phyloP scores from a whole-genome alignment of 2,797 vertebrate genomes.

The Anabas testudineus region DNA sequence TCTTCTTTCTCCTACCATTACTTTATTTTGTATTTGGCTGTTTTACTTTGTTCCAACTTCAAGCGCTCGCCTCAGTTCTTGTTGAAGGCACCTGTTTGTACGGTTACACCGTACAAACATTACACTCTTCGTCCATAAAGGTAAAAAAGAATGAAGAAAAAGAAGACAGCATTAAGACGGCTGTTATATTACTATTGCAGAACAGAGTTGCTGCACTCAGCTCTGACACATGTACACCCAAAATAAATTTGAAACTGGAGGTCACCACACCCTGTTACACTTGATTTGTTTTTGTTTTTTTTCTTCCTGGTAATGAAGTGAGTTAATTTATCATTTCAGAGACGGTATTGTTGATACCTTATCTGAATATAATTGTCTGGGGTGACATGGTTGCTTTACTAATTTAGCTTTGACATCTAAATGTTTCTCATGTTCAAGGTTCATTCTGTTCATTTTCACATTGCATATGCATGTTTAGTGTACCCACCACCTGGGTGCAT shows the following conservation, averaged over 20 bases:
- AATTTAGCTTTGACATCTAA: constrained; percentile 39
- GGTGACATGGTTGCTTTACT: constrained; percentile 51
- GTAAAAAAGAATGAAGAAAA: constrained; percentile 12
- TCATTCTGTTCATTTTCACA: constrained; percentile 11
- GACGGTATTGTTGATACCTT: constrained; percentile 50
- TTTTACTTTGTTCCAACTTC: constrained; percentile 41
- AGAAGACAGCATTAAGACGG: constrained; percentile 14
- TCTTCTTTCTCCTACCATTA: constrained; percentile 34
- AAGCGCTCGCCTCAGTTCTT: constrained; percentile 2
- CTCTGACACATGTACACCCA: constrained; percentile 28
- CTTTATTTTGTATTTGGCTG: constrained; percentile 22
- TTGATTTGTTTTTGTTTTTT: constrained; percentile 6
- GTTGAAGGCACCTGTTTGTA: constrained; percentile 8
- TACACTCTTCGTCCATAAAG: neutral
- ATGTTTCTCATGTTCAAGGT: constrained; percentile 34
- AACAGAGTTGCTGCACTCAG: constrained; percentile 33
- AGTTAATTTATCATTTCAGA: constrained; percentile 46
- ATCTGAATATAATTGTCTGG: constrained; percentile 51
- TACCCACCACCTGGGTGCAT: constrained; percentile 29
- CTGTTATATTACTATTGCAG: constrained; percentile 15
- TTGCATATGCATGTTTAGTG: constrained; percentile 22
- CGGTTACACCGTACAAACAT: neutral
- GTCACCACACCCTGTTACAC: constrained; percentile 68
- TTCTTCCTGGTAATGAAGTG: constrained; percentile 36
- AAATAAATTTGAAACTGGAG: constrained; percentile 13